A percentile compares a stretch with the other conserved stretches of the same genome.
phyloP scores from a whole-genome alignment of 2,113 vertebrate genomes.

The Protomyctophum bolini region DNA sequence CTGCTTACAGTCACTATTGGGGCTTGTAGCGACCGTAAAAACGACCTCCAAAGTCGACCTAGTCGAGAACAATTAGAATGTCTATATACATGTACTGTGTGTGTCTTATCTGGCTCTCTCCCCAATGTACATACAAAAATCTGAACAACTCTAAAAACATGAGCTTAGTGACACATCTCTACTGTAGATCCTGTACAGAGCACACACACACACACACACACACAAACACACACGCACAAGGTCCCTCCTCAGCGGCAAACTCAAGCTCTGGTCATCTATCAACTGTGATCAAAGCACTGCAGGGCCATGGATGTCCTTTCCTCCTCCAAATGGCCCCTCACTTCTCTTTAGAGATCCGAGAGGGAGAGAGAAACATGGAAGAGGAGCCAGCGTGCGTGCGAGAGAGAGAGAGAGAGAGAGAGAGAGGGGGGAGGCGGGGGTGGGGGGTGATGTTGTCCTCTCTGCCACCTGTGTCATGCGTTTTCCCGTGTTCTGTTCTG shows the following conservation, averaged over 20 bases:
- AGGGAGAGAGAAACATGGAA: conserved; percentile 2
- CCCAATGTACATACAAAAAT: no score
- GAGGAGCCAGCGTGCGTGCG: not conserved
- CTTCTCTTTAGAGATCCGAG: conserved; percentile 29
- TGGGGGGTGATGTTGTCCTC: not conserved
- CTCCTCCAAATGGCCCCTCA: conserved; percentile 38
- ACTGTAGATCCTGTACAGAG: no score
- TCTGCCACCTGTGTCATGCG: conserved; percentile 31
- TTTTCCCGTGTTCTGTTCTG: conserved; percentile 19
- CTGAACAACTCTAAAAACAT: no score
- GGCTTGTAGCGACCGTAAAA: no score
- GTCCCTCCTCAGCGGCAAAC: not conserved
- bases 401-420: not conserved
- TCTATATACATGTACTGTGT: not conserved
- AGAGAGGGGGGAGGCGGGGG: conserved; percentile 1
- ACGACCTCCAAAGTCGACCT: no score
- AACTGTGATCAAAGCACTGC: conserved; percentile 47
- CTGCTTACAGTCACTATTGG: no score
- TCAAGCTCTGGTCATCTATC: conserved; percentile 55
- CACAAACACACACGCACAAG: conserved; percentile 1
- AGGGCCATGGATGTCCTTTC: conserved; percentile 49
- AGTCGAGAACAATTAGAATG: not conserved
- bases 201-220: not conserved
- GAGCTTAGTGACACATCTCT: no score
- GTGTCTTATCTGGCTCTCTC: not conserved